Evolutionary conservation across 2,113 vertebrate genomes (phyloP).

Genomic region (Grammomys surdaster): DNA sequence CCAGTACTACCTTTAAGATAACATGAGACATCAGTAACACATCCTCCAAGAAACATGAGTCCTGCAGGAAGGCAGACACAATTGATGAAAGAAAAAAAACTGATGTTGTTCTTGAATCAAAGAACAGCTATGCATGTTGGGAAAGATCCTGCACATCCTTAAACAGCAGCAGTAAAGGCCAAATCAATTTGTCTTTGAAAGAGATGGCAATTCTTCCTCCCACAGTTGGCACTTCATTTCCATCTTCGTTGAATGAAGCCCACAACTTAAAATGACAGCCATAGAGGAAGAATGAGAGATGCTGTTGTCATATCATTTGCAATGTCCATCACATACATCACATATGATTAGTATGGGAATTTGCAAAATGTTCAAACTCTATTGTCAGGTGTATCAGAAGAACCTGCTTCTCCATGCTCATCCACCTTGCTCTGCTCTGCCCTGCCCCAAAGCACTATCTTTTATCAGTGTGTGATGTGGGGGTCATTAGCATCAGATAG

Average conservation of each 20-base stretch:
- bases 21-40: not conserved
- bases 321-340: not conserved
- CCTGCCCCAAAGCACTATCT: not conserved
- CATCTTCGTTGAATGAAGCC: constrained; percentile 43
- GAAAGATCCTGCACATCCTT: not conserved
- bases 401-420: not conserved
- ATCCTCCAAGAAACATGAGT: not conserved
- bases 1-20: not conserved
- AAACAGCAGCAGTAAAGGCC: constrained; percentile 31
- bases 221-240: not conserved
- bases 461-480: not conserved
- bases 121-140: not conserved
- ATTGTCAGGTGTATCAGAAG: not conserved
- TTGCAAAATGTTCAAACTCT: not conserved
- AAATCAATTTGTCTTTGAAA: not conserved
- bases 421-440: not conserved
- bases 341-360: not conserved
- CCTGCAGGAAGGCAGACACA: not conserved
- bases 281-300: constrained; percentile 12
- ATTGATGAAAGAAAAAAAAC: not conserved
- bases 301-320: not conserved
- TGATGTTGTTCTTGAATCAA: not conserved
- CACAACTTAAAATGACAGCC: not conserved
- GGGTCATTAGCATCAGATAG: not conserved
- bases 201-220: constrained; percentile 3